Percentiles rank a stretch among this genome's conserved stretches.
Evolutionary conservation across 2,888 invertebrate species (phyloP).

Genomic region (Catocala fraxini): DNA sequence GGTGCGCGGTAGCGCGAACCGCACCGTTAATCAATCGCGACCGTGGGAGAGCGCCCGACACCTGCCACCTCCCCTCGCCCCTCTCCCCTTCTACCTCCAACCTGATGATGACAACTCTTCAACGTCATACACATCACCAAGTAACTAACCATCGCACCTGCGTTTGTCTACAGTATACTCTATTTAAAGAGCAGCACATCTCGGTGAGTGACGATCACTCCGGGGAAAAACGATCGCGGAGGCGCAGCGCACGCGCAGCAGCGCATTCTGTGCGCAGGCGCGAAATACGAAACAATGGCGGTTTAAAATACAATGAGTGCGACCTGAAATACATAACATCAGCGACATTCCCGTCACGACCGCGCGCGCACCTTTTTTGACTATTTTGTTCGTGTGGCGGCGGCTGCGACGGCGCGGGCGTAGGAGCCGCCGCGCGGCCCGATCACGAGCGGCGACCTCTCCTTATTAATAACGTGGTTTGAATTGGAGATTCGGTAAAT

Average conservation of each 20-base stretch:
- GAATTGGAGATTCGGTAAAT: constrained; percentile 71
- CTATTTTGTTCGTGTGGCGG: constrained; percentile 73
- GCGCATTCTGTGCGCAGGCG: constrained; percentile 72
- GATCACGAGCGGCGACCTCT: constrained; percentile 69
- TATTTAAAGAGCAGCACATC: constrained; percentile 59
- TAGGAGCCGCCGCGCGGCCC: constrained; percentile 39
- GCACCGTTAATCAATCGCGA: constrained; percentile 75
- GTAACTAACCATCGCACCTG: too few relatives aligned
- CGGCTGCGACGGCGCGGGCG: constrained; percentile 47
- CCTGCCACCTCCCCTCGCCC: constrained; percentile 54
- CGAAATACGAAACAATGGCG: constrained; percentile 84
- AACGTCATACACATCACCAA: neutral
- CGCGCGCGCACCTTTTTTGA: constrained; percentile 81
- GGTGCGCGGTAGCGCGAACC: constrained; percentile 59
- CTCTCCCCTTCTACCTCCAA: neutral
- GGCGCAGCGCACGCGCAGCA: constrained; percentile 45
- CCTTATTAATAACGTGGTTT: constrained; percentile 83
- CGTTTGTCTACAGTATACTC: constrained; percentile 5
- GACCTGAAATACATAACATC: constrained; percentile 78
- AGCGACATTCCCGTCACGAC: constrained; percentile 85
- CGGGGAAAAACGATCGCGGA: constrained; percentile 47
- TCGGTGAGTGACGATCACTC: constrained; percentile 58
- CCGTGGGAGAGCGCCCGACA: constrained; percentile 67
- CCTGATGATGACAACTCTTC: neutral
- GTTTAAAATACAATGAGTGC: constrained; percentile 86